Base-by-base conservation (phyloP, 2,797 vertebrate genomes). In the Cetoscarus ocellatus region DNA sequence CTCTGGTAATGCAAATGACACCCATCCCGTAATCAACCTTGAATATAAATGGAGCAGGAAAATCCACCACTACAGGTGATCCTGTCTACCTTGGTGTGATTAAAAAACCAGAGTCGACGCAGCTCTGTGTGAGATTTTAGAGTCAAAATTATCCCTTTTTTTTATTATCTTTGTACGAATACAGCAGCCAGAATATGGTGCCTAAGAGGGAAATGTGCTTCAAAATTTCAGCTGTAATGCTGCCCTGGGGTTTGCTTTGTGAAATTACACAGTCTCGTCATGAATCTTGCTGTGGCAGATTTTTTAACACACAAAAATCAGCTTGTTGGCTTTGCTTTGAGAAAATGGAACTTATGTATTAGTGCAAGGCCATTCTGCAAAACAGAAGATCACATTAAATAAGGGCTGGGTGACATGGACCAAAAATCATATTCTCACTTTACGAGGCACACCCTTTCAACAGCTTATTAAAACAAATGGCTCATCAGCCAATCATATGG, bases 1-100 rank as follows among this genome's bases (percentile, higher is more conserved):
- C 90, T 91, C 89, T 92, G 90, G 92, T 93, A 94, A 94, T 94
- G 92, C 90, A 94, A 95, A 95, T 93, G 86, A 88, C 86, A 89
- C 82, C 85, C 83, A 85, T 83, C 87, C 83, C 78, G 90, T 90
- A 90, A 90, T 90, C 89, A 89, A 87, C 87, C 85, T 90, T 92
- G 92, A 94, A 93, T 94, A 94, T 90, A 91, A 94, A 95, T 94
- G 84, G 84, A 64, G 69, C 51, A 38, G 8, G 76, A 62, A 75
- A 87, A 90, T 90, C 75, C 86, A 61, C 78, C 84, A 77, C 86
- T 86, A 85, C 86, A 92, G 89, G 90, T 90, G 87, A 85, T 68
- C 87, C 55, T 72, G 84, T 77, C 80, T 90, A 82, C 66, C 77
- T 89, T 81, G 55, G 63, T 54, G 70, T 88, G 87, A 90, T 90